Percentiles rank a stretch among this genome's conserved stretches.
Conservation (phyloP, 2,797 vertebrate genomes). For the Vultur gryphus region DNA sequence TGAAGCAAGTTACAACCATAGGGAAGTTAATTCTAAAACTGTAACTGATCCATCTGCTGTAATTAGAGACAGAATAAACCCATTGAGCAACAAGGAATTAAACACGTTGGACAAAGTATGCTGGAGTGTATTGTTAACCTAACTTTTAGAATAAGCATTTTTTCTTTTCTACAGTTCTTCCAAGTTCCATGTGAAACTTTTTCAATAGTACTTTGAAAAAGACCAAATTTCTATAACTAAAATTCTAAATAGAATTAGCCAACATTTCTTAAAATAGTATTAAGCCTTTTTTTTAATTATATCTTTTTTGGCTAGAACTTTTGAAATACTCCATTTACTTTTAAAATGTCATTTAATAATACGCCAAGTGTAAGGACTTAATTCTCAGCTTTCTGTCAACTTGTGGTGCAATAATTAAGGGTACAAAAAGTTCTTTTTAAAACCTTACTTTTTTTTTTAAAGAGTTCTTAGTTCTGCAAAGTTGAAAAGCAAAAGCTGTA, state of each 20-base stretch:
- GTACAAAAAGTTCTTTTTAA: background rate
- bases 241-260: background rate
- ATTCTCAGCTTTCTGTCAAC: background rate
- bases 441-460: background rate
- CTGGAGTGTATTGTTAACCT: background rate
- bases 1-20: background rate
- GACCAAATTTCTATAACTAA: background rate
- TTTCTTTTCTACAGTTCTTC: background rate
- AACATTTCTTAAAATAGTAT: background rate
- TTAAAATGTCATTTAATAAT: background rate
- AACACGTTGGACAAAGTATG: constrained; percentile 12
- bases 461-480: background rate
- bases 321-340: background rate
- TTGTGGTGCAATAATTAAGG: background rate
- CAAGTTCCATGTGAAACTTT: background rate
- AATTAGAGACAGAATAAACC: constrained; percentile 51
- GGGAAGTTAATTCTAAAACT: background rate
- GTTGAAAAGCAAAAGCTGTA: background rate
- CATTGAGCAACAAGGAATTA: constrained; percentile 1
- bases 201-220: background rate
- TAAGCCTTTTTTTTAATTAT: background rate
- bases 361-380: background rate
- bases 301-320: background rate
- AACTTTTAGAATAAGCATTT: background rate
- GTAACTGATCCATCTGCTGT: constrained; percentile 7